Conservation (phyloP, 30 jellyfish, hydroid and myxozoan genomes). For the Cassiopea andromeda region DNA sequence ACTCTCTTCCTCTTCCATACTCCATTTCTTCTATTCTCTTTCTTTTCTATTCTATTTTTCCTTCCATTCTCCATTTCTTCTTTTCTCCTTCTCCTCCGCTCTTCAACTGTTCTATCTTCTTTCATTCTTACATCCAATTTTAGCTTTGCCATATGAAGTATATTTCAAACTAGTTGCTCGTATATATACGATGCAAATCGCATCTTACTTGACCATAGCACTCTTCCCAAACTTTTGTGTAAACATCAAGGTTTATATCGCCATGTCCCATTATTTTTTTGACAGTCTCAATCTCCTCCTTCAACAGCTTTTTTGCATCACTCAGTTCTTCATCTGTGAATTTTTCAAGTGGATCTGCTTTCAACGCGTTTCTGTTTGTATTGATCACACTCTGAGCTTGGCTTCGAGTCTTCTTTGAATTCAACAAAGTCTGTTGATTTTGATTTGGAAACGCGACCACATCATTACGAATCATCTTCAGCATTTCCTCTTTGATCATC, state of each 20-base stretch:
- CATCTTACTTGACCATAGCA: conserved; percentile 91
- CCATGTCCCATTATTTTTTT: conserved; percentile 85
- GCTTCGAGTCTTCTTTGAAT: conserved; percentile 75
- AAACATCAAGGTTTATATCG: conserved; percentile 87
- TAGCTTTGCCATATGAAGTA: neutral
- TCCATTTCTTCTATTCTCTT: no score
- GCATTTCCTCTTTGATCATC: conserved; percentile 92
- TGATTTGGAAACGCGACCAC: conserved; percentile 81
- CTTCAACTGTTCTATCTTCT: no score
- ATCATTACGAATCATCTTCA: conserved; percentile 91
- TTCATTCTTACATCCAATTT: neutral
- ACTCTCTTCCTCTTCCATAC: no score
- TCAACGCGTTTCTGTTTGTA: conserved; percentile 74
- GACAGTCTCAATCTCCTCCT: conserved; percentile 78
- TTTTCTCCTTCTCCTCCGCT: no score
- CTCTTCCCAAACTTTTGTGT: conserved; percentile 97
- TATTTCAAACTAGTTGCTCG: neutral
- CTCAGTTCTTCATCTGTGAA: conserved; percentile 84
- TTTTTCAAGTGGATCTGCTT: conserved; percentile 78
- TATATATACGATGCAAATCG: neutral
- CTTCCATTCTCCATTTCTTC: no score
- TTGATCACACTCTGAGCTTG: conserved; percentile 68
- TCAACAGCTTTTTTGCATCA: conserved; percentile 76
- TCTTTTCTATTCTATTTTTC: no score
- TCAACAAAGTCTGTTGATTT: conserved; percentile 62